Evolutionary conservation across 2,113 vertebrate species (phyloP), one percentile per base, ranked within the genome.

Genomic region (Phylloscopus trochiloides): DNA sequence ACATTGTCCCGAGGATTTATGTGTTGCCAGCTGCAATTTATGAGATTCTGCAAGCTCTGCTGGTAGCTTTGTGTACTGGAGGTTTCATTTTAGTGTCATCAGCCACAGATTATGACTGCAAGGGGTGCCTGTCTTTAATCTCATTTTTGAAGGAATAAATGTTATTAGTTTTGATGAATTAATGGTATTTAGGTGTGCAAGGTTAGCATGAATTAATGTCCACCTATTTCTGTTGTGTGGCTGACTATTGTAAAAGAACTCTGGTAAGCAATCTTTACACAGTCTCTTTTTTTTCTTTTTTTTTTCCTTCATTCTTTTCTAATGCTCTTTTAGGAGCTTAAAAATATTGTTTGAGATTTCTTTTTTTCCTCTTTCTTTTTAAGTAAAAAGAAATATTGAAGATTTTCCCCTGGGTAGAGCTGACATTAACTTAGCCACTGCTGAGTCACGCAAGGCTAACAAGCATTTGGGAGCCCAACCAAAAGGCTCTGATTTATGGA

Each of bases 131-230:
- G 54, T 29, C 88, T 96, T 97, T 98, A 98, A 98, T 98, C 98
- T 97, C 96, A 97, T 98, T 98, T 98, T 96, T 95, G 96, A 97
- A 97, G 96, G 96, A 98, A 97, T 98, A 98, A 97, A 97, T 97
- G 96, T 98, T 97, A 98, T 97, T 98, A 98, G 94, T 97, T 97
- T 97, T 96, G 97, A 98, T 88, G 90, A 98, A 98, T 98, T 98
- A 98, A 97, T 98, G 96, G 97, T 96, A 98, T 97, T 95, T 97
- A 97, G 96, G 96, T 96, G 95, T 97, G 94, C 97, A 96, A 96
- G 97, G 97, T 96, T 97, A 95, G 92, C 95, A 94, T 94, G 95
- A 97, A 97, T 97, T 97, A 97, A 97, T 72, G 96, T 94, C 96
- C 95, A 97, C 94, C 95, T 95, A 77, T 96, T 97, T 94, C 91